Evolutionary conservation across 2,888 invertebrate genomes (phyloP), one percentile per base, ranked within the genome.

Genomic region (Andrena fulva): DNA sequence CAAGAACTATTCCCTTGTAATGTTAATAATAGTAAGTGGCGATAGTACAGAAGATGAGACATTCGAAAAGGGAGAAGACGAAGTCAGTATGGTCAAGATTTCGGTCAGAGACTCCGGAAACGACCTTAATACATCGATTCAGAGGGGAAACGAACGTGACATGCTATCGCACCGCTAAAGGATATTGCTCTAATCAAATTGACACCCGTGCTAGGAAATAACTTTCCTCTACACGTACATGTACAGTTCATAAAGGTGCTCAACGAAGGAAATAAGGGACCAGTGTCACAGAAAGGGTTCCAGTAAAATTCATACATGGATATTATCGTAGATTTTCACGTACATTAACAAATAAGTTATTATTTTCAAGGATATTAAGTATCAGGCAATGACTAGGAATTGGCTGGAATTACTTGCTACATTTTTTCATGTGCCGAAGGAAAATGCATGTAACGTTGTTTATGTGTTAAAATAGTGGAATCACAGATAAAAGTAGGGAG

Each of bases 141-240:
- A 79, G 42, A 8, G 27, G 54, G 85, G 76, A 84, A 81, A 80
- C 63, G 79, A 73, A 79, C 52, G 50, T 56, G 84, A 50, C 67
- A 82, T 27, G 79, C 63, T 42, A 76, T 70, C 56, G 16, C 33
- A 60, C 67, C 59, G n/a, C 35, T 42, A 8, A 10, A 59, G 70
- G 77, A 78, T 75, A 85, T 83, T 62, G 64, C 63, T 35, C 54
- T 60, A 50, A 66, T 33, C 66, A 27, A 67, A 80, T 60, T 62
- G 33, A 67, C 59, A 62, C 60, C 6, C 71, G n/a, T 50, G 42
- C 67, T 12, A 20, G 20, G 10, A 24, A 72, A 12, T 62, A 52
- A 59, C 27, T n/a, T n/a, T 27, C 6, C 12, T 2, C 6, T 6
- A 27, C 10, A 56, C 56, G 24, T 24, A 12, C n/a, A 50, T 1